These are phyloP conservation scores for Drosophila demipolita DNA, from an alignment of 2,888 invertebrate species.

Conservation along the genomic window DNA sequence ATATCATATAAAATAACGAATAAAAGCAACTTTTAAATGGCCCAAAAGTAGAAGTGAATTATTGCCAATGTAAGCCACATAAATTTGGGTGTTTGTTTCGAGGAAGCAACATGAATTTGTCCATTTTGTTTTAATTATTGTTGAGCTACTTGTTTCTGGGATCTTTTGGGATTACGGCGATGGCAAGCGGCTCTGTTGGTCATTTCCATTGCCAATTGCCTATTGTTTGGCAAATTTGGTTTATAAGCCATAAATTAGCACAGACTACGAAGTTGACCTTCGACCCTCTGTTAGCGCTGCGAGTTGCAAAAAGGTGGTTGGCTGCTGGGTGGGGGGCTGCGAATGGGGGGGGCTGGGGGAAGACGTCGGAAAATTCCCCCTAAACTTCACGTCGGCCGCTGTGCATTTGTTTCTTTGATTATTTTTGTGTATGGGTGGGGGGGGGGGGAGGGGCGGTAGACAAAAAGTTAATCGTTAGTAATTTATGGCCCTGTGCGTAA, in stretches of 20 bases:
- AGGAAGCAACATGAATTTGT: background rate
- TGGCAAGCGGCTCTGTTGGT: slow-evolving; percentile 19
- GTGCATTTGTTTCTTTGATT: slow-evolving; percentile 67
- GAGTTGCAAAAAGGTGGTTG: slow-evolving; percentile 9
- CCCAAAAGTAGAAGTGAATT: background rate
- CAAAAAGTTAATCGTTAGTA: slow-evolving; percentile 78
- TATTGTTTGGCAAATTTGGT: slow-evolving; percentile 49
- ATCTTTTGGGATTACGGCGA: background rate
- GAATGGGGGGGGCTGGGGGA: background rate
- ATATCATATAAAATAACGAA: too few species aligned
- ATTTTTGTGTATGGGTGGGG: slow-evolving; percentile 49
- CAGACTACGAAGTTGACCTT: slow-evolving; percentile 45
- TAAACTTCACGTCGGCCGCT: slow-evolving; percentile 40
- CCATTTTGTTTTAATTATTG: background rate
- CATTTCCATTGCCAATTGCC: slow-evolving; percentile 32
- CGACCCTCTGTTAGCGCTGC: slow-evolving; percentile 38
- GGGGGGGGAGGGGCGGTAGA: slow-evolving; percentile 17
- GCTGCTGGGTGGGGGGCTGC: too few species aligned
- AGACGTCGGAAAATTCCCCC: slow-evolving; percentile 7
- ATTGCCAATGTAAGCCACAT: background rate
- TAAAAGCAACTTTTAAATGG: background rate
- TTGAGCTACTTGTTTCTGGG: background rate
- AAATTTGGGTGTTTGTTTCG: background rate
- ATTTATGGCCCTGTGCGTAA: slow-evolving; percentile 68
- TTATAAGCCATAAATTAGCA: slow-evolving; percentile 54